Evolutionary conservation across 2,797 vertebrate species (phyloP), one percentile per base, ranked within the genome.

Genomic region (Syndactyla subalaris): DNA sequence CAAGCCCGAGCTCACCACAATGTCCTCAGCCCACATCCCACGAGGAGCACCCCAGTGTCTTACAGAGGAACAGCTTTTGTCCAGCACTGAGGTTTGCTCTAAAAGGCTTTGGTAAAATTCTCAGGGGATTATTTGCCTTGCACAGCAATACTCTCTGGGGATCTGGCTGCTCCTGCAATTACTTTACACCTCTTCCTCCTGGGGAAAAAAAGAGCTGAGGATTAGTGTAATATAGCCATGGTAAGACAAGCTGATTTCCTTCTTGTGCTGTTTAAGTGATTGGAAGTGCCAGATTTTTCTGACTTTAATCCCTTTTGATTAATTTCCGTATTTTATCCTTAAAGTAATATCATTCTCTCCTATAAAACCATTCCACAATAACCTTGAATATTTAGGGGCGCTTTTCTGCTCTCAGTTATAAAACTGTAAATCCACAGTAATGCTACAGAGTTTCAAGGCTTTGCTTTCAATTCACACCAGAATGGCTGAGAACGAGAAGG

Each of bases 391-490:
- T 96, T 95, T 96, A 97, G 95, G 77, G 71, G 57, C 87, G 70
- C 83, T 94, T 85, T 94, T 94, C 85, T 86, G 52, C 74, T 93
- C 80, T 96, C 83, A 43, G 85, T 90, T 96, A 87, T 86, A 95
- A 92, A 92, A 95, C 89, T 90, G 83, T 94, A 96, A 97, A 95
- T 96, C 96, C 95, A 65, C 85, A 59, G 71, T 94, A 97, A 93
- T 84, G 80, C 89, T 86, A 38, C 88, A 86, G 63, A 92, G 48
- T 96, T 86, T 89, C 91, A 91, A 85, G 85, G 95, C 92, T 96
- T 97, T 95, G 75, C 85, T 95, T 97, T 96, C 92, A 91, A 94
- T 96, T 96, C 95, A 71, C 88, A 54, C 62, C 67, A 61, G 66
- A 92, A 84, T 93, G 89, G 74, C 71, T 79, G 82, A 77, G 68